Base-by-base conservation (phyloP, 1,140 invertebrate species). In the Drosophila navojoa region DNA sequence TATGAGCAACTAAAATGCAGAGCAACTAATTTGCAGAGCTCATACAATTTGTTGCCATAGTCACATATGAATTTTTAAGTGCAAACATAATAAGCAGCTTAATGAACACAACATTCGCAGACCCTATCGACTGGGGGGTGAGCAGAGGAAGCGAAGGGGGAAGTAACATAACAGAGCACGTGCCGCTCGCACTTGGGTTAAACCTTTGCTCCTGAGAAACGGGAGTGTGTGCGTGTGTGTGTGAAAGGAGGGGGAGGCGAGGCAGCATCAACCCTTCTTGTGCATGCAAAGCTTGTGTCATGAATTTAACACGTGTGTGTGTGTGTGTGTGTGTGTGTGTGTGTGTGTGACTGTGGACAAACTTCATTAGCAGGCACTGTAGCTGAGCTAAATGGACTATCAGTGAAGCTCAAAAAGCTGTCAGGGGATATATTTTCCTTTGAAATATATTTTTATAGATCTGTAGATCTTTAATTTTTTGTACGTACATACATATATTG, bases 81-180 rank as follows among this genome's bases (percentile, higher is more conserved):
- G 85, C 85, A 89, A 89, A 89, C 84, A 89, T 89, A 89, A 89
- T 89, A 89, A 89, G 84, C 85, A 89, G 84, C 84, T 87, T 87
- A 89, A 89, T 89, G 84, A 89, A 87, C 84, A 89, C 58, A 77
- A 54, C 49, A 44, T 50, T 70, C 69, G 64, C 32, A 40, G 38
- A 44, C 15, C 67, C 38, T 55, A 61, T 54, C 35, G 38, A 53
- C 15, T 32, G 38, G 13, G 4, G 22, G 13, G 4, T 29, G 25
- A 15, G 42, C 15, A 15, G 10, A 1, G 4, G n/a, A 13, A 10
- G 16, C 9, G 45, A 19, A 10, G 29, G 5, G 9, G 29, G 3
- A 4, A 32, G 29, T 1, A 32, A 5, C 5, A 32, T 7, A 7
- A 6, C 29, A 32, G 13, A 35, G 38, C 73, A 78, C 76, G 76